Evolutionary conservation across 2,888 invertebrate genomes (phyloP), one percentile per base, ranked within the genome.

Genomic region (Macrostomum cliftonense): DNA sequence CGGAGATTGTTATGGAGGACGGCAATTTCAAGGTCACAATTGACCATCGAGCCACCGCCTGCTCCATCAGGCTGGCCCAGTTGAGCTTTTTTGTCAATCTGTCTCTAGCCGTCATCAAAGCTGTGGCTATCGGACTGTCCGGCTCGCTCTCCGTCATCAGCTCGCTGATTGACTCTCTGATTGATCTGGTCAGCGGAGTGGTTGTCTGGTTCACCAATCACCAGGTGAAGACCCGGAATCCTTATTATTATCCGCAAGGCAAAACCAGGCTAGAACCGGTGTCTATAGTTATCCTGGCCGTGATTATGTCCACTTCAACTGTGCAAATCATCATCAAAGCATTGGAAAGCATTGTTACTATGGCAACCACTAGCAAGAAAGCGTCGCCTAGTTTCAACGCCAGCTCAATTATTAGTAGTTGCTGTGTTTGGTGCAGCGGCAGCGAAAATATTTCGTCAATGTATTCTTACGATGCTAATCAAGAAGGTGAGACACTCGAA

Each of bases 91-190:
- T 47, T 43, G 40, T 42, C 42, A 54, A 58, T 7, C 55, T 68
- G 62, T 36, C 63, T 2, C 58, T 73, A 19, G 57, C 72, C 53
- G 50, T 67, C 1, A 66, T 62, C n/a, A 73, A 73, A 56, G 53
- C 59, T 11, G 61, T 66, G 12, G 73, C 73, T 7, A 67, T 70
- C 1, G 63, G 59, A 2, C 42, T 73, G 46, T 72, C 73, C 12
- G 71, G 71, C 2, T 74, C 73, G 5, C 62, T 73, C 37, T 64
- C 72, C 4, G 67, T 74, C 52, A 66, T 74, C 45, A 72, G 72
- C 12, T 70, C 70, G 42, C 59, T 73, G 45, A 67, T 74, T 14
- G 74, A 74, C 59, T 71, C 71, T 45, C 57, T 61, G 12, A 70
- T 74, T 5, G 74, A 74, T 55, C 62, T 74, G 20, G 59, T 71